Evolutionary conservation across 2,797 vertebrate species (phyloP), one percentile per base, ranked within the genome.

Genomic region (Anguilla obscura): DNA sequence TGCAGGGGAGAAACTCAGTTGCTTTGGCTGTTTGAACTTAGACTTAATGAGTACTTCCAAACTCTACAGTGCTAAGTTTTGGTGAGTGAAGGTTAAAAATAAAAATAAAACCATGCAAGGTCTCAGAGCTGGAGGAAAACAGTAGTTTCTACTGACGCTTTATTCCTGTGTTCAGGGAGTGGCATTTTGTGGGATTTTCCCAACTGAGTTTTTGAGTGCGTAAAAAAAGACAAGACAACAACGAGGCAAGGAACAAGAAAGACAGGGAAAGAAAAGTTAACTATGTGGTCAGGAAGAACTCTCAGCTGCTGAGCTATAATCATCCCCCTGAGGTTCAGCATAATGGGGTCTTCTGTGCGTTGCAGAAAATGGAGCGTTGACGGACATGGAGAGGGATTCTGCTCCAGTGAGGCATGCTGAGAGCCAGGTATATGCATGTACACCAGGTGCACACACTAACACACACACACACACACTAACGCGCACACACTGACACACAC

Each of bases 321-420:
- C 36, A 84, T 84, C 36, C 24, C 79, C 45, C 79, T 82, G 66
- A 2, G n/a, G 76, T 8, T 50, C 8, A 24, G 27, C 54, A 83
- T 82, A 86, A 56, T 74, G 85, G 40, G 30, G 48, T 50, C 52
- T 30, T 86, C 88, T 88, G 85, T 88, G 71, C 79, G 50, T 76
- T 89, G 87, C 84, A 95, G 94, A 94, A 48, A 94, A 94, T 74
- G 91, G 89, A 48, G 40, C 86, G 90, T 88, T 89, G 92, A 93
- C 89, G 87, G 93, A 93, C 1, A 52, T 89, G 58, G 88, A 89
- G 74, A 93, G 88, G 90, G 92, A 86, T 82, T 79, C 66, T n/a
- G 63, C 60, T 82, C 86, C 58, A 24, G 83, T 87, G 74, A 93
- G 89, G 87, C 86, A 76, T 48, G 21, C 90, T n/a, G 92, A 87